Conservation (phyloP, 1,140 invertebrate species). For the Phymorhynchus buccinoides region DNA sequence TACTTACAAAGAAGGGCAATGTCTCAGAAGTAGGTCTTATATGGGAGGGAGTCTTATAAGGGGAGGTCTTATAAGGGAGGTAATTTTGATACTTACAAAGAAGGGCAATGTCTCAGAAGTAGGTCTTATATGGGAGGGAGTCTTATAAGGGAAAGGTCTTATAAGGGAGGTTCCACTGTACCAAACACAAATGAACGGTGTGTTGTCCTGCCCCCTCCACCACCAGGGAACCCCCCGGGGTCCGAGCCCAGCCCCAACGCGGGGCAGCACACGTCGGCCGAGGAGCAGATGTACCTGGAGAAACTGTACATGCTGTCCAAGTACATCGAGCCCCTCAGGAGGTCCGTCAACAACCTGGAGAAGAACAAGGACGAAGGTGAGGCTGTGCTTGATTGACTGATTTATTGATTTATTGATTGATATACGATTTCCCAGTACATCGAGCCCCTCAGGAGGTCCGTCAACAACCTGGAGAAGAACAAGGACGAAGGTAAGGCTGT, state of each 20-base stretch:
- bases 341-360: constrained; percentile 89
- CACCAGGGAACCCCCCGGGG: constrained; percentile 80
- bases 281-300: constrained; percentile 91
- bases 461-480: constrained; percentile 88
- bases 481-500: constrained; percentile 62
- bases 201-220: background rate
- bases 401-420: too few species aligned
- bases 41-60: too few species aligned
- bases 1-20: too few species aligned
- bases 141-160: too few species aligned
- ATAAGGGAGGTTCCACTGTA: too few species aligned
- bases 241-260: constrained; percentile 67
- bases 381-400: too few species aligned
- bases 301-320: constrained; percentile 93
- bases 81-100: too few species aligned
- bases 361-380: constrained; percentile 79
- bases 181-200: background rate
- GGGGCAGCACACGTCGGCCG: constrained; percentile 67
- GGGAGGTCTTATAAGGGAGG: too few species aligned
- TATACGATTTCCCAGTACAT: constrained; percentile 93
- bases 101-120: too few species aligned
- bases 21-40: too few species aligned
- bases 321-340: constrained; percentile 91
- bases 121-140: too few species aligned
- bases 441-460: constrained; percentile 90